A percentile compares a stretch with the other conserved stretches of the same genome.
phyloP scores from a whole-genome alignment of 2,888 invertebrate genomes.

The Cyclophora punctaria region DNA sequence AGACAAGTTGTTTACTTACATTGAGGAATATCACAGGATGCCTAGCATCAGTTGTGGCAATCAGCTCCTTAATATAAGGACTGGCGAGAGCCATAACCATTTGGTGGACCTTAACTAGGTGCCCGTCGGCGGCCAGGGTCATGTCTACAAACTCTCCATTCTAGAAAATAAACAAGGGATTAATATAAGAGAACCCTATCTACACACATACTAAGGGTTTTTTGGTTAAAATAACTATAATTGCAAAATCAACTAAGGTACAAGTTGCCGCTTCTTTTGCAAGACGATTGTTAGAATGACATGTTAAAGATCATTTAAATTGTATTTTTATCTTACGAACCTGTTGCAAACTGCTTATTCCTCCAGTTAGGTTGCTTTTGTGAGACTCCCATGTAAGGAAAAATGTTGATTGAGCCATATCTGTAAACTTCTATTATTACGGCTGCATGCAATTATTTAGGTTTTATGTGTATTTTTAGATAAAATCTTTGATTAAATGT shows the following conservation, averaged over 20 bases:
- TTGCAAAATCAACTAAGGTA: too few relatives aligned
- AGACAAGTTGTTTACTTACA: constrained; percentile 33
- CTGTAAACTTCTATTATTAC: too few relatives aligned
- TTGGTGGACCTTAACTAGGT: constrained; percentile 64
- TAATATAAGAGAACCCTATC: too few relatives aligned
- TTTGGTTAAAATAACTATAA: too few relatives aligned
- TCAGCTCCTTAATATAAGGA: constrained; percentile 60
- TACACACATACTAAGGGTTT: too few relatives aligned
- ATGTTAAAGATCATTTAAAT: too few relatives aligned
- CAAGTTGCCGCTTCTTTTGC: too few relatives aligned
- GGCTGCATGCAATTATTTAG: too few relatives aligned
- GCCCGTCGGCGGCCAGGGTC: constrained; percentile 66
- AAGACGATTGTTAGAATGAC: too few relatives aligned
- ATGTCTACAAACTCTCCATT: constrained; percentile 68
- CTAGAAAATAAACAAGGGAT: constrained; percentile 27
- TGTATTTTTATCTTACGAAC: constrained; percentile 23
- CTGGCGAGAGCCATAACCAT: constrained; percentile 62
- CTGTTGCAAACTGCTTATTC: constrained; percentile 49
- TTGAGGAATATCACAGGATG: constrained; percentile 66
- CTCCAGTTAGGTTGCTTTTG: constrained; percentile 42
- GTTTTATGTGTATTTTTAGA: too few relatives aligned
- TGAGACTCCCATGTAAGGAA: constrained; percentile 49
- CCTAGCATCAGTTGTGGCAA: constrained; percentile 48
- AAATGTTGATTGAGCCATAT: constrained; percentile 41
- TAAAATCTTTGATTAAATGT: too few relatives aligned